Conservation (phyloP, 2,888 invertebrate species). For the Helleia helle region DNA sequence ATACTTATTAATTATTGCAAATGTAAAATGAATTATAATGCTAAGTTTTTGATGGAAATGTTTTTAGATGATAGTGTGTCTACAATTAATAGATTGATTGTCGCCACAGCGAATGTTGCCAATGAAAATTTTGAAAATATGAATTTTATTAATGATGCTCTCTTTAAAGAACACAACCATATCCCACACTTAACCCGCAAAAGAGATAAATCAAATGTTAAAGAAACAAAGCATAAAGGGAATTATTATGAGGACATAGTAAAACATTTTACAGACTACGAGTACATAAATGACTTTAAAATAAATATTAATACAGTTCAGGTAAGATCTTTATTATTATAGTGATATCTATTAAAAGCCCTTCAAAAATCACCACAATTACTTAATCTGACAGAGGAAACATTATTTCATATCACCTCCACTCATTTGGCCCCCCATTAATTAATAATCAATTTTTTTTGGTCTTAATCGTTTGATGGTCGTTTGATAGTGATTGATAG, state of each 20-base stretch:
- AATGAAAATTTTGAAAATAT: slow-evolving; percentile 51
- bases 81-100: slow-evolving; percentile 43
- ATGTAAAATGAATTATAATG: slow-evolving; percentile 44
- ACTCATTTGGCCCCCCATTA: too few species aligned
- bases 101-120: slow-evolving; percentile 49
- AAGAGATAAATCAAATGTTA: slow-evolving; percentile 13
- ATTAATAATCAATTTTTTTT: too few species aligned
- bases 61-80: slow-evolving; percentile 53
- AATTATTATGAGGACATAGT: slow-evolving; percentile 41
- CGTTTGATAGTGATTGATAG: too few species aligned
- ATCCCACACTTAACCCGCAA: slow-evolving; percentile 12
- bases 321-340: slow-evolving; percentile 29
- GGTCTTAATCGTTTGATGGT: too few species aligned
- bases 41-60: slow-evolving; percentile 49
- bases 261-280: slow-evolving; percentile 37
- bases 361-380: too few species aligned
- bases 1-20: too few species aligned
- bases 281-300: slow-evolving; percentile 43
- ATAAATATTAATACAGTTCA: slow-evolving; percentile 49
- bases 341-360: too few species aligned
- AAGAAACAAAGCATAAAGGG: slow-evolving; percentile 17
- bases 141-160: slow-evolving; percentile 30
- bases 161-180: slow-evolving; percentile 29
- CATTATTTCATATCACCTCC: too few species aligned
- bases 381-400: too few species aligned